A percentile compares a stretch with the other conserved stretches of the same genome.
Evolutionary conservation across 2,888 invertebrate genomes (phyloP).

Genomic region (Acleris literana): DNA sequence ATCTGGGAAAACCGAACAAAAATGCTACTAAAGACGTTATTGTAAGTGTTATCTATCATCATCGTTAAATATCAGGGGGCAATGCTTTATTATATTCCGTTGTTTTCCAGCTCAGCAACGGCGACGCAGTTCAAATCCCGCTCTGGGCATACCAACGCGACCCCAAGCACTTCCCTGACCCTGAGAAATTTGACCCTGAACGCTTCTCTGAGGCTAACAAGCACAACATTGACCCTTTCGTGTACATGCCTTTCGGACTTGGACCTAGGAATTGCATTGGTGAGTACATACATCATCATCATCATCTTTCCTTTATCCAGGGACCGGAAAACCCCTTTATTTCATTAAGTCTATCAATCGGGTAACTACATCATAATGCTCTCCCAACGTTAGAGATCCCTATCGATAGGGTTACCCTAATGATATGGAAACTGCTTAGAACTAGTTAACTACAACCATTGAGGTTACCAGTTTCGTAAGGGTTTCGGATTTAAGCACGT

Average conservation of each 20-base stretch:
- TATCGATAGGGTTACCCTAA: no score
- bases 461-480: no score
- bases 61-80: no score
- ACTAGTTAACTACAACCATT: no score
- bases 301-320: no score
- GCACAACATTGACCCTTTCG: conserved; percentile 43
- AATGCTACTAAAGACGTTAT: conserved; percentile 40
- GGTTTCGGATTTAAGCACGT: no score
- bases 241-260: conserved; percentile 70
- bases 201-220: conserved; percentile 78
- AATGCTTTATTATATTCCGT: no score
- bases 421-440: no score
- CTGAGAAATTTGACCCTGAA: conserved; percentile 75
- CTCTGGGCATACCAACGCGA: conserved; percentile 66
- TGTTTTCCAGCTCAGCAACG: conserved; percentile 43
- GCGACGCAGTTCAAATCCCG: conserved; percentile 53
- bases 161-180: conserved; percentile 70
- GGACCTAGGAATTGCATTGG: conserved; percentile 83
- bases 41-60: conserved; percentile 45
- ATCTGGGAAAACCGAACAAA: conserved; percentile 43
- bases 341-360: no score
- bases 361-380: no score
- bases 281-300: conserved; percentile 24
- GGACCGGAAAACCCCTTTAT: no score
- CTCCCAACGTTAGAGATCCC: no score